Conservation (phyloP, 1,140 invertebrate species). For the Chrysoperla carnea region DNA sequence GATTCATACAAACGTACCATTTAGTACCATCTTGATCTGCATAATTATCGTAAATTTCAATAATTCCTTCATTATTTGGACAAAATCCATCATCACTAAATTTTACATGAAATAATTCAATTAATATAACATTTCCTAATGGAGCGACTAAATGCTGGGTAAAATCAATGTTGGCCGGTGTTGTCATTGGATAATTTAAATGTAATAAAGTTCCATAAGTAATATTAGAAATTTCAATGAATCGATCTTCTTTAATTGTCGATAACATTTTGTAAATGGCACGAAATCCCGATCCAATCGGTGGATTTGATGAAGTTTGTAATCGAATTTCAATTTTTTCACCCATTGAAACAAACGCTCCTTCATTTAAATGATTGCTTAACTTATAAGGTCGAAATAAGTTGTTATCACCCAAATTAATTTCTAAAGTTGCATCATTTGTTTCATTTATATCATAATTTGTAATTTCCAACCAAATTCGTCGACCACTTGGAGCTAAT, state of each 20-base stretch:
- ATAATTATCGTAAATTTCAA: slow-evolving; percentile 46
- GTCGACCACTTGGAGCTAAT: slow-evolving; percentile 36
- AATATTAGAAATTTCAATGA: slow-evolving; percentile 17
- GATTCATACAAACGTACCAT: slow-evolving; percentile 38
- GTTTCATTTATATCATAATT: slow-evolving; percentile 32
- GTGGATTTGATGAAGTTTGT: slow-evolving; percentile 32
- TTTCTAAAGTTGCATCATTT: slow-evolving; percentile 20
- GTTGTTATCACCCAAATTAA: slow-evolving; percentile 28
- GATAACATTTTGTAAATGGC: slow-evolving; percentile 34
- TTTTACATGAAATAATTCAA: slow-evolving; percentile 27
- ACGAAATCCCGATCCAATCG: slow-evolving; percentile 32
- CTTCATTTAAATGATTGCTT: slow-evolving; percentile 29
- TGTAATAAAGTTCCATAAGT: slow-evolving; percentile 24
- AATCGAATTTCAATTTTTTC: slow-evolving; percentile 35
- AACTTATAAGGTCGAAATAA: slow-evolving; percentile 30
- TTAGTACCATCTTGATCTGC: slow-evolving; percentile 42
- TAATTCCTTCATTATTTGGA: slow-evolving; percentile 22
- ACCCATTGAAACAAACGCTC: slow-evolving; percentile 36
- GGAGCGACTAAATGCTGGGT: slow-evolving; percentile 34
- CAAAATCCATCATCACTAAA: slow-evolving; percentile 21
- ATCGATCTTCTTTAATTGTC: slow-evolving; percentile 15
- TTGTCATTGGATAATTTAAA: slow-evolving; percentile 32
- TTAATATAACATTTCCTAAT: slow-evolving; percentile 31
- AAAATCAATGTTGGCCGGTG: slow-evolving; percentile 28
- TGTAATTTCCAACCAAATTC: slow-evolving; percentile 44